These are phyloP conservation scores for Erythrolamprus reginae DNA, from an alignment of 2,113 vertebrate species.

Conservation along the genomic window DNA sequence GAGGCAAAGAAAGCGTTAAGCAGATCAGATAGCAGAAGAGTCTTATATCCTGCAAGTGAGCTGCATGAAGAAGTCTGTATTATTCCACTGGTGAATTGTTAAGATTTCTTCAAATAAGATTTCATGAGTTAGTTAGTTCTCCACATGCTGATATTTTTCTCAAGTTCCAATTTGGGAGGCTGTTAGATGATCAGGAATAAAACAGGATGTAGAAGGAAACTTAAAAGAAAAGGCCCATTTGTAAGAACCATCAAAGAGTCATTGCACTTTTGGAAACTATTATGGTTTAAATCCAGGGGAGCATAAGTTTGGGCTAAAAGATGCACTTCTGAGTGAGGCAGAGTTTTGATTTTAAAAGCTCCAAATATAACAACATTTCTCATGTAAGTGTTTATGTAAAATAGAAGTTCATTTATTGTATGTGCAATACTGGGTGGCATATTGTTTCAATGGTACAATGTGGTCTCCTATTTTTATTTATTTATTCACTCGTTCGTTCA, in stretches of 20 bases:
- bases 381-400: background rate
- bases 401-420: background rate
- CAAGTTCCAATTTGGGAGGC: background rate
- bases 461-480: background rate
- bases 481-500: too few relatives aligned
- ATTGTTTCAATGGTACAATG: background rate
- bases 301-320: background rate
- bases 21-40: background rate
- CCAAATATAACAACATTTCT: background rate
- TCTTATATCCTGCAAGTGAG: background rate
- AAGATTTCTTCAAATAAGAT: background rate
- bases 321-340: background rate
- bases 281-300: background rate
- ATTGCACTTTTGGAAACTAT: background rate
- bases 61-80: background rate
- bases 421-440: too few relatives aligned
- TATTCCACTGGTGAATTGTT: background rate
- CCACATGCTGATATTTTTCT: background rate
- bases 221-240: background rate
- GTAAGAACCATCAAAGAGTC: background rate
- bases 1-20: background rate
- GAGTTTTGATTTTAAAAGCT: background rate
- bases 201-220: background rate
- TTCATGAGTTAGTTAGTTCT: background rate
- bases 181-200: background rate